These are phyloP conservation scores for Pteropus alecto DNA, from an alignment of 2,113 vertebrate species.

Conservation along the genomic window DNA sequence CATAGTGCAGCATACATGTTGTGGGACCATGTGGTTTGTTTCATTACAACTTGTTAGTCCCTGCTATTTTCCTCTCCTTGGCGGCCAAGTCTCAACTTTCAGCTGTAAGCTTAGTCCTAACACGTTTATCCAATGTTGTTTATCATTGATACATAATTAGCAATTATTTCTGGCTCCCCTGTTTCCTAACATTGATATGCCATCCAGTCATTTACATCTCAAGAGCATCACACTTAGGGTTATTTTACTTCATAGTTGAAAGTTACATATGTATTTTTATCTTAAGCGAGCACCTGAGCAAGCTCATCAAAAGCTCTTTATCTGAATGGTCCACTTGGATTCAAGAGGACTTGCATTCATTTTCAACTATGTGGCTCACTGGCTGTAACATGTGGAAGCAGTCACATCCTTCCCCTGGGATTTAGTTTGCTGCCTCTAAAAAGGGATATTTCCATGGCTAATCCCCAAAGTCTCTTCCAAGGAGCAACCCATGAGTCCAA, in stretches of 20 bases:
- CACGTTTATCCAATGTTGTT: constrained; percentile 36
- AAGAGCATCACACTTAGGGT: not conserved
- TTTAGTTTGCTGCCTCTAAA: not conserved
- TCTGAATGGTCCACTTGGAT: not conserved
- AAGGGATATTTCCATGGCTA: not conserved
- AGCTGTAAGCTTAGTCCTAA: not conserved
- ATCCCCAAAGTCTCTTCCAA: not conserved
- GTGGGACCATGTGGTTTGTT: not conserved
- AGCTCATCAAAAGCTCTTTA: not conserved
- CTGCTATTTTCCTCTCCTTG: constrained; percentile 23
- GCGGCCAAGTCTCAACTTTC: not conserved
- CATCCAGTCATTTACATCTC: constrained; percentile 59
- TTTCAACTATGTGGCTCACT: not conserved
- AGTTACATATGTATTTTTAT: not conserved
- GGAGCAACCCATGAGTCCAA: not conserved
- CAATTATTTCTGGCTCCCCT: not conserved
- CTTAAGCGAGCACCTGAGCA: not conserved
- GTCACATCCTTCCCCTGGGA: not conserved
- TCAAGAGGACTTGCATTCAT: not conserved
- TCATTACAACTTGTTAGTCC: constrained; percentile 46
- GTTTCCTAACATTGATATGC: constrained; percentile 53
- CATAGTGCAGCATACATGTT: not conserved
- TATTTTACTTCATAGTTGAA: constrained; percentile 64
- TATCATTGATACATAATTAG: constrained; percentile 66
- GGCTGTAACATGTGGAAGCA: not conserved